Percentiles rank a stretch among this genome's conserved stretches.
Evolutionary conservation across 2,888 invertebrate genomes (phyloP).

Genomic region (Macrostomum cliftonense): DNA sequence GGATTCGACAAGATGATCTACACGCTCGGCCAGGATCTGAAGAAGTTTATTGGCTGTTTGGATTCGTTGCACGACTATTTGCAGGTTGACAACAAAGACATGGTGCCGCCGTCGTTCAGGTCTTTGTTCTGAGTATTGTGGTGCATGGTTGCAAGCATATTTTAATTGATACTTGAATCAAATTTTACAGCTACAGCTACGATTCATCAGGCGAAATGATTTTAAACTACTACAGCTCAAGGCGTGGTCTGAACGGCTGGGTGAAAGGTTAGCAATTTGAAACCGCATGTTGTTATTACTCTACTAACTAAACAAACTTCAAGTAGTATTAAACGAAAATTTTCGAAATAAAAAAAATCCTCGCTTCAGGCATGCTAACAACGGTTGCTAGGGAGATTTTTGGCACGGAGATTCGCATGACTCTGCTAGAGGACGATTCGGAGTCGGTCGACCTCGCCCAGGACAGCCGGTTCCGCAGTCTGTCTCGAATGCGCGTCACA

Average conservation of each 20-base stretch:
- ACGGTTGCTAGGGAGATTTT: conserved; percentile 9
- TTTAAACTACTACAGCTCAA: conserved; percentile 27
- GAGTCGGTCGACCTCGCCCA: no score
- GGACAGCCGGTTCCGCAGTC: no score
- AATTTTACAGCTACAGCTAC: no score
- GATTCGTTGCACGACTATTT: conserved; percentile 86
- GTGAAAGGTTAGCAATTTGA: conserved; percentile 21
- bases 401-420: conserved; percentile 3
- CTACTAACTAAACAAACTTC: no score
- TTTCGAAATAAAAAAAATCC: no score
- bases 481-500: background rate
- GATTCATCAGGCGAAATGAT: conserved; percentile 11
- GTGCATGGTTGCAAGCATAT: no score
- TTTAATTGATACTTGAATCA: no score
- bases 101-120: conserved; percentile 59
- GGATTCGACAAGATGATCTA: conserved; percentile 88
- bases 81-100: conserved; percentile 71
- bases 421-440: background rate
- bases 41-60: conserved; percentile 82
- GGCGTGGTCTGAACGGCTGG: conserved; percentile 26
- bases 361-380: conserved; percentile 5
- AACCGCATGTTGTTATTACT: no score
- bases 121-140: conserved; percentile 38
- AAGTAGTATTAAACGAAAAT: no score
- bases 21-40: conserved; percentile 75